These are phyloP conservation scores for Fragum sueziense DNA, from an alignment of 2,888 invertebrate species.

Conservation along the genomic window DNA sequence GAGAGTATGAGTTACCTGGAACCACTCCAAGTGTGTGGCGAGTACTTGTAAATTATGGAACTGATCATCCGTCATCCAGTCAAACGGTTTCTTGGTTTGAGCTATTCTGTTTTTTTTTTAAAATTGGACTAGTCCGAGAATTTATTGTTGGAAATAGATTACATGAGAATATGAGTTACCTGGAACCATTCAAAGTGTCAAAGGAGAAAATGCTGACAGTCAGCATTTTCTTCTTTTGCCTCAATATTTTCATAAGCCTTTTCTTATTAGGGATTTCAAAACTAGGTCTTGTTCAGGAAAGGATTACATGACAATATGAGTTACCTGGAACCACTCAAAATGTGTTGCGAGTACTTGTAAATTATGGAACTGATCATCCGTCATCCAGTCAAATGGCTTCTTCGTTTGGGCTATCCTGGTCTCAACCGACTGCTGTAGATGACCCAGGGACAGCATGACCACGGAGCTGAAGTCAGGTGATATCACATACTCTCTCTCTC, in stretches of 20 bases:
- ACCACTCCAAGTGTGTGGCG: constrained; percentile 82
- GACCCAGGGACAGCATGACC: constrained; percentile 77
- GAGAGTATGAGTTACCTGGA: constrained; percentile 68
- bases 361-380: constrained; percentile 82
- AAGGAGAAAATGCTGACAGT: not conserved
- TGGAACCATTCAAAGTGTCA: too few species aligned
- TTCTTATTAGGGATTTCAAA: too few species aligned
- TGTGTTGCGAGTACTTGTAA: constrained; percentile 81
- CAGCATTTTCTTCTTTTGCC: not conserved
- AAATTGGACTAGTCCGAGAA: too few species aligned
- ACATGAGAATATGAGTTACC: too few species aligned
- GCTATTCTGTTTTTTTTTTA: constrained; percentile 75
- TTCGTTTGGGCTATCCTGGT: constrained; percentile 76
- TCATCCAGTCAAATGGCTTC: constrained; percentile 83
- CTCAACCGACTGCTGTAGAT: constrained; percentile 69
- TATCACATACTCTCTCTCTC: constrained; percentile 81
- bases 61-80: constrained; percentile 83
- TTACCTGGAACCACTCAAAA: constrained; percentile 81
- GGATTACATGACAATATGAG: not conserved
- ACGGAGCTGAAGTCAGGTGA: constrained; percentile 80
- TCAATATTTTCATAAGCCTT: constrained; percentile 1
- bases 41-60: constrained; percentile 82
- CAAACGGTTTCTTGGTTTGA: constrained; percentile 81
- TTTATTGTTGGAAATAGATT: too few species aligned
- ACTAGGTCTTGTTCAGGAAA: not conserved